Evolutionary conservation across 1,140 invertebrate genomes (phyloP), one percentile per base, ranked within the genome.

Genomic region (Sinella curviseta): DNA sequence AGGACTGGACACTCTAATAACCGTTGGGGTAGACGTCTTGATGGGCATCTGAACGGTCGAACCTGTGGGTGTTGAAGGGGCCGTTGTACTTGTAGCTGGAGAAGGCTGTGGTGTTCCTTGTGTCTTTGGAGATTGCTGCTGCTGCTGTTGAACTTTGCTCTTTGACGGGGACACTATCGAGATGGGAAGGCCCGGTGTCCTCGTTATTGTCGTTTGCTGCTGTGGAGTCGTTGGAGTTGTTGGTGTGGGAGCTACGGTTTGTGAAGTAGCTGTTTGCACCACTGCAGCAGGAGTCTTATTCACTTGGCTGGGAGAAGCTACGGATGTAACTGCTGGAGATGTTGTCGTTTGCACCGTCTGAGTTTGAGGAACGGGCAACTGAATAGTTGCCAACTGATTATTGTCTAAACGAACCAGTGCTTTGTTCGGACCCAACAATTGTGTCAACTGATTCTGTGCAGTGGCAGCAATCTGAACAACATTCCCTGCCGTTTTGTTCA

Each of bases 241-340:
- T 39, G 79, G 57, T 17, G 82, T 76, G 60, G 82, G 75, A 65
- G 31, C 34, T 55, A 85, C 86, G 31, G 85, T 75, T 30, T 87
- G 81, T 33, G 82, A 78, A n/a, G n/a, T n/a, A n/a, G n/a, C n/a
- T n/a, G n/a, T n/a, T n/a, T n/a, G n/a, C n/a, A n/a, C n/a, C n/a
- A n/a, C n/a, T n/a, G n/a, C n/a, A n/a, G n/a, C n/a, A n/a, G n/a
- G n/a, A n/a, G 81, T 77, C 4, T 54, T 36, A 33, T 60, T 39
- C 1, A 17, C 65, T n/a, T n/a, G n/a, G 33, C 60, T 78, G 65
- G 24, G 55, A 39, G 78, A 54, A 74, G 78, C 77, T 77, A 86
- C 74, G 14, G 85, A 81, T 33, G 83, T 78, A 30, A 78, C 74
- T 1, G n/a, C n/a, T n/a, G n/a, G n/a, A n/a, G n/a, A n/a, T n/a